phyloP scores from a whole-genome alignment of 2,797 vertebrate genomes.

The Cygnus olor region DNA sequence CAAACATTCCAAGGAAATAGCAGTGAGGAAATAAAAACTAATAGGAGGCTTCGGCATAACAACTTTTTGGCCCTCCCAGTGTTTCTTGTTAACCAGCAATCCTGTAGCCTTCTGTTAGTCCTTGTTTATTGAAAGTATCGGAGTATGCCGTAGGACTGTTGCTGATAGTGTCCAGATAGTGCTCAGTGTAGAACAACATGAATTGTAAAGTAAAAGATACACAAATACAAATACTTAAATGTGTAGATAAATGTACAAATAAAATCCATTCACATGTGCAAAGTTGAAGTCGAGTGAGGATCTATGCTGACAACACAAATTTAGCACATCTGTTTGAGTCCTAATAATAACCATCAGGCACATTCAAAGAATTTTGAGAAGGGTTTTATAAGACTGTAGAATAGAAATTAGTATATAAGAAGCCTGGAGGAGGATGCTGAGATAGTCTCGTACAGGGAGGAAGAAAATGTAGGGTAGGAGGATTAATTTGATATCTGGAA shows the following conservation, averaged over 20 bases:
- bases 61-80: not conserved
- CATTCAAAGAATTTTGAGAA: not conserved
- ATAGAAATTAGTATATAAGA: not conserved
- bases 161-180: not conserved
- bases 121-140: not conserved
- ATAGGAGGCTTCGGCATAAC: fast-evolving
- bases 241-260: not conserved
- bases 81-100: not conserved
- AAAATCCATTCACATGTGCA: not conserved
- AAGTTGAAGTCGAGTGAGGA: not conserved
- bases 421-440: not conserved
- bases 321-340: not conserved
- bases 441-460: not conserved
- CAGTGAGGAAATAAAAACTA: not conserved
- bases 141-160: not conserved
- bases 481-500: slow-evolving; percentile 4
- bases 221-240: not conserved
- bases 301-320: not conserved
- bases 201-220: not conserved
- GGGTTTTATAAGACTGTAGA: not conserved
- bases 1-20: slow-evolving; percentile 31
- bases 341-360: not conserved
- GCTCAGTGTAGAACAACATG: not conserved
- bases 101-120: not conserved
- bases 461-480: not conserved